These are phyloP conservation scores for Cantharis rustica DNA, from an alignment of 2,888 invertebrate species.

Conservation along the genomic window DNA sequence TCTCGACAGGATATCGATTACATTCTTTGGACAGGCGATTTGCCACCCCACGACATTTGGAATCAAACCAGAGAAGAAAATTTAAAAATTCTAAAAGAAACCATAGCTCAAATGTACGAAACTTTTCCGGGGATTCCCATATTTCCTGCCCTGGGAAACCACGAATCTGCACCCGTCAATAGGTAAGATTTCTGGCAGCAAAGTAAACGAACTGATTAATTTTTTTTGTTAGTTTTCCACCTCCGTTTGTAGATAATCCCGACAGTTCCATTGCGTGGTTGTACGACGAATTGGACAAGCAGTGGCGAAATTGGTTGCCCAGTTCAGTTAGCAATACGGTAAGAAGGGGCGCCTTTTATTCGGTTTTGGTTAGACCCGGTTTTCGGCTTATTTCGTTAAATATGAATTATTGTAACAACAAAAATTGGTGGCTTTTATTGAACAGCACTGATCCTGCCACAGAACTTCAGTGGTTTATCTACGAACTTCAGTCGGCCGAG, in stretches of 20 bases:
- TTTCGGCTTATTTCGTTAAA: constrained; percentile 93
- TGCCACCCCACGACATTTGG: constrained; percentile 96
- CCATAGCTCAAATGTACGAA: constrained; percentile 81
- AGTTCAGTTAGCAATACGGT: constrained; percentile 86
- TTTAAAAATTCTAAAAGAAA: constrained; percentile 81
- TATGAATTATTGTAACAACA: constrained; percentile 95
- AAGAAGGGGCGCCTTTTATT: constrained; percentile 88
- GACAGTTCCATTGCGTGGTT: constrained; percentile 90
- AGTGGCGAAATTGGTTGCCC: constrained; percentile 93
- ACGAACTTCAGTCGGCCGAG: constrained; percentile 92
- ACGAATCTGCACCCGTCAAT: constrained; percentile 94
- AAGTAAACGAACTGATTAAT: not conserved
- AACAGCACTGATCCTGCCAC: constrained; percentile 97
- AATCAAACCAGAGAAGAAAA: constrained; percentile 91
- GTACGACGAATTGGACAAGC: constrained; percentile 85
- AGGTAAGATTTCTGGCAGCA: constrained; percentile 61
- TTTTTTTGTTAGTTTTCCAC: constrained; percentile 73
- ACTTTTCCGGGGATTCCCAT: constrained; percentile 92
- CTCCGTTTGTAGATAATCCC: constrained; percentile 79
- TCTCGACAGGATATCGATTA: constrained; percentile 82
- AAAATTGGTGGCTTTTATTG: constrained; percentile 93
- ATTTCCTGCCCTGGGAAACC: constrained; percentile 94
- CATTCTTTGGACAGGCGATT: constrained; percentile 94
- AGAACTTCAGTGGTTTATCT: constrained; percentile 93
- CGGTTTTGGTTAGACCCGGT: constrained; percentile 86